Base-by-base conservation (phyloP, 2,113 vertebrate species). In the Speoplatyrhinus poulsoni region DNA sequence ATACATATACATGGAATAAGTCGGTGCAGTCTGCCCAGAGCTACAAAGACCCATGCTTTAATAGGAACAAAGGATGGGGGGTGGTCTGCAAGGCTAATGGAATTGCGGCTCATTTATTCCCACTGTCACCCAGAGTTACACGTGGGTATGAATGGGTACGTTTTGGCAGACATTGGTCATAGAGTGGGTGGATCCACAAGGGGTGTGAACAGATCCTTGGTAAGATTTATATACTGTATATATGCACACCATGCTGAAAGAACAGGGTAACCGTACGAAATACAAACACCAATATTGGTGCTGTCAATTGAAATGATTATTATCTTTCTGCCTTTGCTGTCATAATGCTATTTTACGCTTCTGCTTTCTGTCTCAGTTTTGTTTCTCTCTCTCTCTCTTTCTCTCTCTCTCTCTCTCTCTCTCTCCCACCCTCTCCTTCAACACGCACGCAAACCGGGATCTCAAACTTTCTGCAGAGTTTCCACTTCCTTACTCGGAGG, bases 1-100 rank as follows among this genome's bases (percentile, higher is more conserved):
- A 84, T 73, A 79, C 6, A 82, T 80, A 67, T 82, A 17, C 67
- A 83, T 74, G 63, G 66, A 15, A 67, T 72, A 74, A 75, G 71
- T 74, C 72, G 72, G 49, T 0, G 1, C 58, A 79, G 79, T 79
- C 69, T 77, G 15, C 48, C 50, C 36, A 57, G 61, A 62, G 6
- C 72, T 36, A 65, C 11, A 62, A 16, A 15, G 41, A 67, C 4
- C 9, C 73, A 67, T 36, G 65, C 58, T 78, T 60, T 60, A 76
- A 73, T 71, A 60, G 53, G 53, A 4, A 1, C 16, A 33, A 8
- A 46, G 61, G 67, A 46, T 13, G 15, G 60, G 48, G 17, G 62
- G 67, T 19, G 16, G 17, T 57, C 33, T 60, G 17, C 1, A 0
- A 67, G 52, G 63, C 19, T n/a, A 36, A 15, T 56, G 46, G 57